Evolutionary conservation across 2,888 invertebrate genomes (phyloP), one percentile per base, ranked within the genome.

Genomic region (Rutpela maculata): DNA sequence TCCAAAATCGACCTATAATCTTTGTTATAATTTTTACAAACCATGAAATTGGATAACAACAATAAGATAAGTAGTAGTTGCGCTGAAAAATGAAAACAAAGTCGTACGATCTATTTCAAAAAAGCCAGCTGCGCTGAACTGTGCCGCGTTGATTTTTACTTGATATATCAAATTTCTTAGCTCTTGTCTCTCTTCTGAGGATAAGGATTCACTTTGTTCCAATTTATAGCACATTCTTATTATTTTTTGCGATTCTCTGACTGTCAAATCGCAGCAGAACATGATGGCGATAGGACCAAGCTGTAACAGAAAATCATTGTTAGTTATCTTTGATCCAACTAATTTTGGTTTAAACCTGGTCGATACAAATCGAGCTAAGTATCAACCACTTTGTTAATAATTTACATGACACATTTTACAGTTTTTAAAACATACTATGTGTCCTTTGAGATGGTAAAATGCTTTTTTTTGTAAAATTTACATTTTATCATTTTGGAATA

Each of bases 41-140:
- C 31, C 31, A 35, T 35, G 31, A 9, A 74, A 74, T 50, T 74
- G 74, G 19, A 74, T 22, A 2, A 59, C 57, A 2, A 67, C 74
- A n/a, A 74, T 66, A 59, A 74, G 68, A 18, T 74, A 74, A n/a
- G 68, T 74, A 3, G 67, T 59, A 0, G 60, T 60, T n/a, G 66
- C 68, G 15, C 59, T 17, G 15, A 74, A 31, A 12, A 74, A 26
- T 43, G 67, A 66, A 15, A 74, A 59, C 60, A 74, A 43, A n/a
- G 74, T 74, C 0, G 74, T 57, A 12, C 63, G 31, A 59, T 66
- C 63, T 56, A 70, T 18, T 50, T 62, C 56, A 57, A 63, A 74
- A 65, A 74, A 62, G 1, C 68, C 74, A 0, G 50, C 59, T 12
- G 70, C 70, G 15, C 50, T 67, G n/a, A 70, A 50, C 22, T 18